These are phyloP conservation scores for Pseudois nayaur DNA, from an alignment of 2,113 vertebrate genomes.

Conservation along the genomic window DNA sequence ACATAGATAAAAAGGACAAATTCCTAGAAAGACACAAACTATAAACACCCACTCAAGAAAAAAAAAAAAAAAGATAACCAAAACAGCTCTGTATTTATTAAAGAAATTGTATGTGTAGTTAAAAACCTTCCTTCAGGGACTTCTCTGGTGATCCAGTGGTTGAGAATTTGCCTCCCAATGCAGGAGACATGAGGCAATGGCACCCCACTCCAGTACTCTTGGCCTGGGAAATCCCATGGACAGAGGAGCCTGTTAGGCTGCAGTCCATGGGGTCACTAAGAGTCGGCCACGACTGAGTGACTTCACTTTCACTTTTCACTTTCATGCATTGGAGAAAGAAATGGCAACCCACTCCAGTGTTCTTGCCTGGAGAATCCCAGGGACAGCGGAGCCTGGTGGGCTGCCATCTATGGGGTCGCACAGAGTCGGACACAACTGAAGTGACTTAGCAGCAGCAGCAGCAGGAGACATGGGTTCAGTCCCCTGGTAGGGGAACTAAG, in stretches of 20 bases:
- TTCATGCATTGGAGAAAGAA: not conserved
- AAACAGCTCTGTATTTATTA: not conserved
- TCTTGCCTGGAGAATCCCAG: not conserved
- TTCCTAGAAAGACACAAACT: not conserved
- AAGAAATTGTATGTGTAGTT: not conserved
- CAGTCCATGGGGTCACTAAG: not conserved
- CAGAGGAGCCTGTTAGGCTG: not conserved
- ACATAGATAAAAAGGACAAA: not conserved
- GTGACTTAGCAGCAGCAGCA: too few relatives aligned
- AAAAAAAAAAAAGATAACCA: not conserved
- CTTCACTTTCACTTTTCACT: not conserved
- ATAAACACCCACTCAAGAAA: not conserved
- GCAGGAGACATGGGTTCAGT: not conserved
- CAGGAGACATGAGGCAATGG: not conserved
- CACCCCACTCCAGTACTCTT: not conserved
- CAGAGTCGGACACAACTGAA: too few relatives aligned
- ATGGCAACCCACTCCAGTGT: not conserved
- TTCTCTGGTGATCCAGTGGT: not conserved
- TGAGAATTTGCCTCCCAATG: not conserved
- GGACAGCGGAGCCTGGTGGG: fast-evolving
- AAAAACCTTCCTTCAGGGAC: not conserved
- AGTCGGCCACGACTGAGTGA: fast-evolving
- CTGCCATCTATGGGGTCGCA: too few relatives aligned
- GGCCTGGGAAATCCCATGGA: not conserved
- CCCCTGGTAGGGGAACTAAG: not conserved